Base-by-base conservation (phyloP, 2,797 vertebrate genomes). In the Hemitrygon akajei region DNA sequence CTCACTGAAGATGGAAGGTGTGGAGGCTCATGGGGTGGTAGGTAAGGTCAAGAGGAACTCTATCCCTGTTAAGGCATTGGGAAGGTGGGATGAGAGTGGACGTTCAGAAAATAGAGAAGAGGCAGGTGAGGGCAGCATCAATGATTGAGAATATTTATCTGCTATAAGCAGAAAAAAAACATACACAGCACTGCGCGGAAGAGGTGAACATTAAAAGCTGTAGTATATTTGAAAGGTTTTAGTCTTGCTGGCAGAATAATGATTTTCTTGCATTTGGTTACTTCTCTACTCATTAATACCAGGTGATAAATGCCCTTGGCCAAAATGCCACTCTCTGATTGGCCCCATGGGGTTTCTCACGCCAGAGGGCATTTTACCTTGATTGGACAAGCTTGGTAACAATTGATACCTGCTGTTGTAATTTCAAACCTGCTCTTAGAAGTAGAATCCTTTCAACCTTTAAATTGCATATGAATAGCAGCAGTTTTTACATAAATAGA, bases 341-440 rank as follows among this genome's bases (percentile, higher is more conserved):
- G 47, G 27, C 91, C 25, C 40, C 40, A 93, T 93, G 71, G 91
- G 71, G 91, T 76, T 76, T 93, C 69, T 75, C 73, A 76, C 37
- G 76, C 12, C 47, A 30, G 40, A 56, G 18, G 47, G 71, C 4
- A 93, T 93, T 93, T 75, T 76, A 76, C 47, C 69, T 76, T 75
- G 91, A 76, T 76, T 93, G 71, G 37, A 37, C 16, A 75, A 76
- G 91, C 37, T 76, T 76, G 40, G 47, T 18, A 93, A 58, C 73
- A 93, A 93, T 76, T 76, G 69, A 30, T 93, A n/a, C 71, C 37
- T 76, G 66, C 91, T 93, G 91, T 14, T 93, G 91, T 75, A 75
- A 93, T 93, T 58, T 93, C 71, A 25, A 93, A 91, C 20, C 66
- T 22, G 20, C 34, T 25, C n/a, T 91, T 40, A 71, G 34, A 16